Percentiles rank a stretch among this genome's conserved stretches.
Conservation (phyloP, 2,888 invertebrate genomes). For the Meiosimyza platycephala region DNA sequence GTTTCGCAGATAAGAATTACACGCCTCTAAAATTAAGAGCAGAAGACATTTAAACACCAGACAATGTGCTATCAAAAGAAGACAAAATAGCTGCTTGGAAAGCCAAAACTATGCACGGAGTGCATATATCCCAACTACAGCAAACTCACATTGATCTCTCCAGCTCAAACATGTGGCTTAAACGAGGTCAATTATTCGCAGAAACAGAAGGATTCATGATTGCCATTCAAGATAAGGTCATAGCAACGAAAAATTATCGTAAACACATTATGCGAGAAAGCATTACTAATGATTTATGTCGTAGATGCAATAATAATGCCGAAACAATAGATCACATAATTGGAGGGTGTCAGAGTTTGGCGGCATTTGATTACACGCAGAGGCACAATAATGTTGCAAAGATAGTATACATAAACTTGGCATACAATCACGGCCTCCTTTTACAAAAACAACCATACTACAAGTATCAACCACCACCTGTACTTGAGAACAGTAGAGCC, state of each 20-base stretch:
- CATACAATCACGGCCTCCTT: background rate
- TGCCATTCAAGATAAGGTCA: constrained; percentile 10
- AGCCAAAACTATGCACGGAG: constrained; percentile 14
- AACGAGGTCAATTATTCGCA: background rate
- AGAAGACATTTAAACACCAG: background rate
- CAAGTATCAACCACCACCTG: background rate
- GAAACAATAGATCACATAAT: background rate
- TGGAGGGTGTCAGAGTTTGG: background rate
- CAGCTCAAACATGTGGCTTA: background rate
- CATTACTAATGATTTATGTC: background rate
- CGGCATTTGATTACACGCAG: background rate
- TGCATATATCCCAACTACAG: background rate
- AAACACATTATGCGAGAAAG: background rate
- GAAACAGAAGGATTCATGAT: constrained; percentile 8
- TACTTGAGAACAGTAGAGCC: background rate
- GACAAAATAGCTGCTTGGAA: background rate
- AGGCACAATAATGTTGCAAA: background rate
- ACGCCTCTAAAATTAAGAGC: background rate
- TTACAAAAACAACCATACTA: background rate
- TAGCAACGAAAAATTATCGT: constrained; percentile 10
- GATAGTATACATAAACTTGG: no score
- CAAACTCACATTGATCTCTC: background rate
- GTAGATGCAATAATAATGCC: background rate
- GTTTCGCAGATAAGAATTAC: no score
- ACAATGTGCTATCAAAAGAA: background rate